Percentiles rank a stretch among this genome's conserved stretches.
phyloP scores from a whole-genome alignment of 2,113 vertebrate species.

The Chlamydotis undulata region DNA sequence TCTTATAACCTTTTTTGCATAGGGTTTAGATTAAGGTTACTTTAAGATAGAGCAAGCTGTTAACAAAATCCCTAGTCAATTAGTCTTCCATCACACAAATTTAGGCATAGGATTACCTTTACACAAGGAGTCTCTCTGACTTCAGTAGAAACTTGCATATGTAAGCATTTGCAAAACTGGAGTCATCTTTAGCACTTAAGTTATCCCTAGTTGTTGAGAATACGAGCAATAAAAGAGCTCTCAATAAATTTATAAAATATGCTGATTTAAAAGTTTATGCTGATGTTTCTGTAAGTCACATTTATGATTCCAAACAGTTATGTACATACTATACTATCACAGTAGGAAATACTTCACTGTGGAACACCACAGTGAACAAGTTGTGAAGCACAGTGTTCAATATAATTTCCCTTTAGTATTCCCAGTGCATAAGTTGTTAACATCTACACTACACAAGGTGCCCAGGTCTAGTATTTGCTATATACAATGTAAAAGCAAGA shows the following conservation, averaged over 20 bases:
- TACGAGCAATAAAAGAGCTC: conserved; percentile 72
- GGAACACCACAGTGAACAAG: conserved; percentile 71
- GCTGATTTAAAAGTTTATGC: conserved; percentile 70
- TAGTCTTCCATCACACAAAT: conserved; percentile 12
- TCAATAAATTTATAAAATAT: conserved; percentile 75
- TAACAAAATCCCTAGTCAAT: conserved; percentile 45
- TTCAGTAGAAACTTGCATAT: conserved; percentile 19
- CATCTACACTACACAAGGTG: conserved; percentile 22
- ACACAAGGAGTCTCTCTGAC: background rate
- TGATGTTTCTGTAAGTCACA: conserved; percentile 69
- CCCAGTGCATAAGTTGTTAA: conserved; percentile 57
- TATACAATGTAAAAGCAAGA: conserved; percentile 56
- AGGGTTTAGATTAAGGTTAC: conserved; percentile 69
- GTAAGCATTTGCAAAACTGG: conserved; percentile 31
- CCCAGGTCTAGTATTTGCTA: conserved; percentile 52
- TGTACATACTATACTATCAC: conserved; percentile 70
- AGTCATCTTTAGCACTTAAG: conserved; percentile 50
- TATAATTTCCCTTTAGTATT: conserved; percentile 64
- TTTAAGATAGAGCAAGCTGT: conserved; percentile 63
- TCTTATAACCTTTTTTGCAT: conserved; percentile 71
- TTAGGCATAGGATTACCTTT: conserved; percentile 22
- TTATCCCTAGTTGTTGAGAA: conserved; percentile 53
- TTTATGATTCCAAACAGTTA: conserved; percentile 68
- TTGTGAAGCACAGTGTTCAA: conserved; percentile 76
- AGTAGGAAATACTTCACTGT: conserved; percentile 67